A percentile compares a stretch with the other conserved stretches of the same genome.
These are phyloP conservation scores for Ypsolopha sequella DNA, from an alignment of 2,888 invertebrate species.

Conservation along the genomic window DNA sequence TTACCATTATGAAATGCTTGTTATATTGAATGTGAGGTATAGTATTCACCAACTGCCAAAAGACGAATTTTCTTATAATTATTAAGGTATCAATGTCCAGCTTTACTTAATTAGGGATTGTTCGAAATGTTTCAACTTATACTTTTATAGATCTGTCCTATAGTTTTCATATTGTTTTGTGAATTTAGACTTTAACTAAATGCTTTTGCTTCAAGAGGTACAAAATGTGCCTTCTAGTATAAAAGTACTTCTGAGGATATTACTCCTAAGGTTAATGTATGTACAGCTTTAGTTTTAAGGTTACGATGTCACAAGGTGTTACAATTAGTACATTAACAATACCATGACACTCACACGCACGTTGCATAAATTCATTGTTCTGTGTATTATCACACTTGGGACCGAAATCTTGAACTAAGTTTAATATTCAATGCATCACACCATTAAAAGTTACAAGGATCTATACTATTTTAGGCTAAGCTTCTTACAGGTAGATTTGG, in stretches of 20 bases:
- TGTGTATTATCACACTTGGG: background rate
- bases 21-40: background rate
- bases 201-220: conserved; percentile 42
- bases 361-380: conserved; percentile 4
- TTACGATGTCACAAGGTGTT: background rate
- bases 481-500: conserved; percentile 14
- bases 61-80: conserved; percentile 33
- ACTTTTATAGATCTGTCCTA: background rate
- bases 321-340: too few species aligned
- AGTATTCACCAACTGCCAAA: conserved; percentile 51
- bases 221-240: conserved; percentile 55
- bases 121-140: background rate
- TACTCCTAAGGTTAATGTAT: conserved; percentile 40
- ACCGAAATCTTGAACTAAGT: background rate
- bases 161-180: background rate
- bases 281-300: conserved; percentile 19
- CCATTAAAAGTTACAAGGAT: too few species aligned
- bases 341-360: too few species aligned
- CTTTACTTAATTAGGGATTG: conserved; percentile 23
- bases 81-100: conserved; percentile 27
- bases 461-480: too few species aligned
- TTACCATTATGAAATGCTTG: background rate
- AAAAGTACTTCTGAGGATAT: conserved; percentile 49
- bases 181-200: background rate
- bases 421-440: too few species aligned